Evolutionary conservation across 2,113 vertebrate species (phyloP).

Genomic region (Nyctibius bracteatus): DNA sequence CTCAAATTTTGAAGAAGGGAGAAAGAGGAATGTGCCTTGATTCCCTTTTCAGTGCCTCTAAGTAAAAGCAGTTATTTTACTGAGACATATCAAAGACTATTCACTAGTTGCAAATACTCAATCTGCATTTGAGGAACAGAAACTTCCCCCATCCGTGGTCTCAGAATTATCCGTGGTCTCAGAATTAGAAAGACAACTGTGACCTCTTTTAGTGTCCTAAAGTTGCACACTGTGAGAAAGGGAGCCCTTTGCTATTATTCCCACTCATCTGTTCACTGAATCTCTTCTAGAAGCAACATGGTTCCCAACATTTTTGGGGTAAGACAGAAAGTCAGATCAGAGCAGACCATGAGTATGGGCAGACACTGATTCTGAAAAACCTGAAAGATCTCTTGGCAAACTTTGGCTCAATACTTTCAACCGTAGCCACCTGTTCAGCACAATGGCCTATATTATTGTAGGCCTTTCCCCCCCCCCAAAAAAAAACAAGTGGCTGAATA

Average conservation of each 20-base stretch:
- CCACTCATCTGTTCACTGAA: not conserved
- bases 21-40: not conserved
- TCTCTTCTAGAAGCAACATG: not conserved
- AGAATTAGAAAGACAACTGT: not conserved
- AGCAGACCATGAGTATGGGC: not conserved
- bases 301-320: not conserved
- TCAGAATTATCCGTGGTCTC: not conserved
- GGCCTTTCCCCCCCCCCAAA: rapidly evolving
- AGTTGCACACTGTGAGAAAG: not conserved
- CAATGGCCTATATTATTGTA: not conserved
- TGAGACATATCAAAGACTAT: not conserved
- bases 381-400: not conserved
- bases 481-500: not conserved
- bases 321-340: not conserved
- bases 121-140: not conserved
- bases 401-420: not conserved
- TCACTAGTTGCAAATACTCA: not conserved
- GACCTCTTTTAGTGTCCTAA: not conserved
- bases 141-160: not conserved
- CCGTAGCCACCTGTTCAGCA: not conserved
- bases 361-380: not conserved
- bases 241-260: not conserved
- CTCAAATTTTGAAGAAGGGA: not conserved
- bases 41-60: not conserved
- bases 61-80: not conserved